Base-by-base conservation (phyloP, 2,888 invertebrate species). In the Rosalia funebris region DNA sequence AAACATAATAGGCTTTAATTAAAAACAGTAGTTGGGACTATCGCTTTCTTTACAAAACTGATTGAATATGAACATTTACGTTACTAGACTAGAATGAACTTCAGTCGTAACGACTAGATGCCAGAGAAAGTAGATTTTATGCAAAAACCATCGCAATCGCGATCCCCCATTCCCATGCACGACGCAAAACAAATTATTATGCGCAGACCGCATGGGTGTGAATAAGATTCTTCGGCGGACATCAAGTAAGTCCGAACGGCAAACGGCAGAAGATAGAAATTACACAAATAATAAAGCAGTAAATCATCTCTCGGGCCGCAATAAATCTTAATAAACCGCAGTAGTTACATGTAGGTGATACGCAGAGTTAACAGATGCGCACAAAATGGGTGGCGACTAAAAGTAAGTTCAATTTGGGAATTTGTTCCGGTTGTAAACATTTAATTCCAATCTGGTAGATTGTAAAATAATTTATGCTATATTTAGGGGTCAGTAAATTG, bases 251-350 rank as follows among this genome's bases (percentile, higher is more conserved):
- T 14, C 36, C 39, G 39, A 7, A 15, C 11, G 11, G 36, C 14
- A 14, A 44, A 44, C 19, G 1, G 42, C 9, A 15, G 19, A 11
- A 7, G 44, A 44, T 19, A 9, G 19, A 19, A 44, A 17, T 44
- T 11, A 44, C 12, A 58, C 58, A 53, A 57, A 57, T 57, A 57
- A 57, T 57, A 34, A 44, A 15, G 31, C n/a, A 41, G 58, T 62
- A 62, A 62, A 62, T 62, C 62, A 62, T 55, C 34, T 25, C 16
- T 50, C 46, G 46, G 52, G 19, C 55, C 19, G 62, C 48, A 56
- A 62, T 62, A 62, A 62, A 62, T 62, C 55, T 55, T 47, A 59
- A 50, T 55, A 39, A 14, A 14, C n/a, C 14, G 16, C 16, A 39
- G 16, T 16, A 15, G 39, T 39, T n/a, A 11, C n/a, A n/a, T n/a